Conservation (phyloP, 2,888 invertebrate genomes). For the Cryptocephalus moraei region DNA sequence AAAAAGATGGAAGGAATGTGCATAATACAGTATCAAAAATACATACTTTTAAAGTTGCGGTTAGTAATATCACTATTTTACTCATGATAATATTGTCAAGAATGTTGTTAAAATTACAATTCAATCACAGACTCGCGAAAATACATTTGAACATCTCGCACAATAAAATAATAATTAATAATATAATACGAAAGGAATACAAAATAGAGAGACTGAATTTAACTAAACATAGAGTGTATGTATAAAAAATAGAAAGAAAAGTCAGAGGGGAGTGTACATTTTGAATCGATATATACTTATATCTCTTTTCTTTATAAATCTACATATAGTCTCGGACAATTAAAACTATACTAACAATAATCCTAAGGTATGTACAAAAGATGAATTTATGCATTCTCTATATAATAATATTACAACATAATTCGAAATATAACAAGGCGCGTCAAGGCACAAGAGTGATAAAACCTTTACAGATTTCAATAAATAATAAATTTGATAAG, state of each 20-base stretch:
- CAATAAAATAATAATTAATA: slow-evolving; percentile 8
- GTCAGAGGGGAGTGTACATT: no score
- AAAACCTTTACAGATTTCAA: slow-evolving; percentile 1
- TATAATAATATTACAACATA: slow-evolving; percentile 28
- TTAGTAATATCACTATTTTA: slow-evolving; percentile 16
- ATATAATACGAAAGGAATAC: no score
- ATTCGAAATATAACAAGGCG: slow-evolving; percentile 24
- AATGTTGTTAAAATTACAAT: slow-evolving; percentile 18
- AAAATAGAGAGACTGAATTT: slow-evolving; percentile 14
- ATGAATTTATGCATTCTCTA: slow-evolving; percentile 19
- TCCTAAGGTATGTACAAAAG: slow-evolving; percentile 18
- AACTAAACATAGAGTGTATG: background rate
- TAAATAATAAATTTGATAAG: background rate
- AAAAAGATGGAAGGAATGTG: slow-evolving; percentile 20
- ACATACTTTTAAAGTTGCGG: slow-evolving; percentile 8
- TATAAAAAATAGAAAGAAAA: background rate
- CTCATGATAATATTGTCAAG: slow-evolving; percentile 13
- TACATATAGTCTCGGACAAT: slow-evolving; percentile 6
- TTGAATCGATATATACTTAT: no score
- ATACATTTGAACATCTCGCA: slow-evolving; percentile 6
- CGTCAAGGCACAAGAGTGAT: slow-evolving; percentile 22
- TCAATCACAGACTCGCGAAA: slow-evolving; percentile 31
- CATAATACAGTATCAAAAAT: slow-evolving; percentile 17
- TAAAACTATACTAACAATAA: slow-evolving; percentile 17
- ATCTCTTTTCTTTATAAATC: no score